These are phyloP conservation scores for Vultur gryphus DNA, from an alignment of 2,797 vertebrate genomes.

Conservation along the genomic window DNA sequence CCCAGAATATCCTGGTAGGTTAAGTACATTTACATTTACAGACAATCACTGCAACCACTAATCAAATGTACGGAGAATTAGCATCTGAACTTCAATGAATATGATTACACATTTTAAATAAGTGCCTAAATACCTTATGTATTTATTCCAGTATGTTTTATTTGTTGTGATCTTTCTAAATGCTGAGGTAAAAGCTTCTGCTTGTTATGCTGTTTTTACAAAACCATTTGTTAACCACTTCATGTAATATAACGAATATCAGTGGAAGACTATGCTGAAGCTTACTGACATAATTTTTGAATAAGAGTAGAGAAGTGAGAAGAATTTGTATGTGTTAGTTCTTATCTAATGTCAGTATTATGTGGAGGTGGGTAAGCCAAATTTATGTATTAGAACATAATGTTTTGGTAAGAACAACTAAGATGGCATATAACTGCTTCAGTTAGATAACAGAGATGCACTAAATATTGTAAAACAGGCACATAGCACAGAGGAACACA, in stretches of 20 bases:
- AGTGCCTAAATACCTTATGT: slow-evolving; percentile 2
- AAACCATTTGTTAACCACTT: not conserved
- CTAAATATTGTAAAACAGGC: not conserved
- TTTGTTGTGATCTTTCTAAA: slow-evolving; percentile 26
- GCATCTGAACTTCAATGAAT: not conserved
- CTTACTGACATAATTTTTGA: slow-evolving; percentile 3
- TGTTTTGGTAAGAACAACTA: not conserved
- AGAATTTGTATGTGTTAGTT: not conserved
- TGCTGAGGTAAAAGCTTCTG: not conserved
- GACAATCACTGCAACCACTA: not conserved
- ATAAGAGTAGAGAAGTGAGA: not conserved
- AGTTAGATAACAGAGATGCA: slow-evolving; percentile 19
- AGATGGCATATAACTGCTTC: not conserved
- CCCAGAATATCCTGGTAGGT: not conserved
- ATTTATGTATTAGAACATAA: not conserved
- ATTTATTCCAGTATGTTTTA: slow-evolving; percentile 31
- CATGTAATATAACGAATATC: not conserved
- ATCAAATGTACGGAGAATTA: slow-evolving; percentile 9
- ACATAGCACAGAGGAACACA: not conserved
- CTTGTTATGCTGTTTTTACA: slow-evolving; percentile 31
- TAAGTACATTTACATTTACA: not conserved
- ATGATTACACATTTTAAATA: not conserved
- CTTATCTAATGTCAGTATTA: not conserved
- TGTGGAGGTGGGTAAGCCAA: not conserved
- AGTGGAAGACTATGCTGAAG: slow-evolving; percentile 1